Percentiles rank a stretch among this genome's conserved stretches.
These are phyloP conservation scores for Globia sparganii DNA, from an alignment of 2,888 invertebrate genomes.

Conservation along the genomic window DNA sequence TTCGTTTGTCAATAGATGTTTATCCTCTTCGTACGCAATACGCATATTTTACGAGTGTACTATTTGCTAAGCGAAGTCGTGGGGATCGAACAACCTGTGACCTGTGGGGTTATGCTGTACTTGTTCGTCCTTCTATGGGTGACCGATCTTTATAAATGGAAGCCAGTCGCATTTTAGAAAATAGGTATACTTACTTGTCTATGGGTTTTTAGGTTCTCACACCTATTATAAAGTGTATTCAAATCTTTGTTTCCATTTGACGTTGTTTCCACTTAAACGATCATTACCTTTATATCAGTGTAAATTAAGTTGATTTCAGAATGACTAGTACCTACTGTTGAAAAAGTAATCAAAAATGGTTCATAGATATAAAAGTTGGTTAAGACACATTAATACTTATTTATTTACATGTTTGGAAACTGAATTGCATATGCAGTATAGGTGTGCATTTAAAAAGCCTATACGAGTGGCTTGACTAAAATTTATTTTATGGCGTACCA, in stretches of 20 bases:
- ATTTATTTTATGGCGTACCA: accelerated
- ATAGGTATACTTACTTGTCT: background rate
- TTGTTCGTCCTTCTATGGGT: background rate
- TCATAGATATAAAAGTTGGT: background rate
- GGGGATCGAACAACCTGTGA: conserved; percentile 27
- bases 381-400: background rate
- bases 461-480: background rate
- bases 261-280: background rate
- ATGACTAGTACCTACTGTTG: background rate
- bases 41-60: conserved; percentile 34
- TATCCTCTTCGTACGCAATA: conserved; percentile 54
- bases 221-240: background rate
- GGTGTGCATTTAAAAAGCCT: background rate
- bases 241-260: background rate
- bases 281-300: background rate
- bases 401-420: background rate
- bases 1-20: conserved; percentile 57
- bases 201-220: background rate
- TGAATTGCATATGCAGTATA: background rate
- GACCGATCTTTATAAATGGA: background rate
- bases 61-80: conserved; percentile 30
- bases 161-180: background rate
- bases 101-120: background rate
- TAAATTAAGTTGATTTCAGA: background rate
- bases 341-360: background rate